A percentile compares a stretch with the other conserved stretches of the same genome.
Conservation (phyloP, 2,113 vertebrate genomes). For the Lutjanus erythropterus region DNA sequence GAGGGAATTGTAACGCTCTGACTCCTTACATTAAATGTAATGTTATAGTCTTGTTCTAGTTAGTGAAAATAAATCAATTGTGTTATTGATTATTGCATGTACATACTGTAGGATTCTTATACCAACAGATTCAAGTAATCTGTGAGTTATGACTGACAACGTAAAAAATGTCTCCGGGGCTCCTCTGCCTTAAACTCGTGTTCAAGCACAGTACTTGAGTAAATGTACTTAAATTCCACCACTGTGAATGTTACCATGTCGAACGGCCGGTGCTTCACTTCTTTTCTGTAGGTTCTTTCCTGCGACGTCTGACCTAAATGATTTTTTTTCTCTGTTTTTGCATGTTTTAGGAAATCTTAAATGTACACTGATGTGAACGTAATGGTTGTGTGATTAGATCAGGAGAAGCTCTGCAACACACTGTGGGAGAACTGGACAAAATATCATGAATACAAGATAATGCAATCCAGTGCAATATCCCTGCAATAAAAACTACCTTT, state of each 20-base stretch:
- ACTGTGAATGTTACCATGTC: neutral
- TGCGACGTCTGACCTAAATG: neutral
- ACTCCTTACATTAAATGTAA: too few species aligned
- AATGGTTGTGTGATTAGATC: conserved; percentile 12
- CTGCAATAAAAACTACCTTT: conserved; percentile 26
- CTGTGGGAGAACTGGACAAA: conserved; percentile 24
- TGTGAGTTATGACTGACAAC: too few species aligned
- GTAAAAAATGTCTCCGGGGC: too few species aligned
- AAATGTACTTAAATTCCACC: too few species aligned
- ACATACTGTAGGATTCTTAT: too few species aligned
- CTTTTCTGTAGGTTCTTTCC: neutral
- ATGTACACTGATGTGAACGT: neutral
- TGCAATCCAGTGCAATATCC: conserved; percentile 58
- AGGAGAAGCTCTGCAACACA: conserved; percentile 21
- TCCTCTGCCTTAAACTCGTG: too few species aligned
- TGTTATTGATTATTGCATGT: too few species aligned
- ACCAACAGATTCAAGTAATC: too few species aligned
- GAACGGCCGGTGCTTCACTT: neutral
- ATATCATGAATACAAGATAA: conserved; percentile 35
- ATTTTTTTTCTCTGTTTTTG: neutral
- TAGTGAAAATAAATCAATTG: too few species aligned
- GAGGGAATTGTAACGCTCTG: too few species aligned
- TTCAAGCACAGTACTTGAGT: too few species aligned
- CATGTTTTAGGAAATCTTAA: neutral
- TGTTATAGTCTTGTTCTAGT: too few species aligned